These are phyloP conservation scores for Scaptomyza montana DNA, from an alignment of 1,140 invertebrate genomes.

Conservation along the genomic window DNA sequence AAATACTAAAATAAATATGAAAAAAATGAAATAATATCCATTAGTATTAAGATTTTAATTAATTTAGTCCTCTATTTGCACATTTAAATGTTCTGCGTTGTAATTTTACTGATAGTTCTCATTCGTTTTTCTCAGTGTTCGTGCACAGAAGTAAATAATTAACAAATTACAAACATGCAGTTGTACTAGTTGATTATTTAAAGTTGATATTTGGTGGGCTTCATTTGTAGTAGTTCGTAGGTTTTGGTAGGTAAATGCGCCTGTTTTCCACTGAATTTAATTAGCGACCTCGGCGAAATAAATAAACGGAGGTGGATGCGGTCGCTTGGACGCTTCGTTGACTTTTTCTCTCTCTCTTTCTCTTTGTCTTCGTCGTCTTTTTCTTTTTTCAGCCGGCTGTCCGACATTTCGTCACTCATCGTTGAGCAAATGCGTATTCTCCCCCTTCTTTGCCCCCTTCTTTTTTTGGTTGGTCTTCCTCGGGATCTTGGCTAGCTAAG, in stretches of 20 bases:
- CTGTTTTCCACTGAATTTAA: slow-evolving; percentile 80
- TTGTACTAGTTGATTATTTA: slow-evolving; percentile 55
- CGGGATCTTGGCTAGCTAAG: slow-evolving; percentile 10
- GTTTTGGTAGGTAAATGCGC: slow-evolving; percentile 56
- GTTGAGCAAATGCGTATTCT: slow-evolving; percentile 59
- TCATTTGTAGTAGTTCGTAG: slow-evolving; percentile 25
- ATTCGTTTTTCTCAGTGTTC: slow-evolving; percentile 3
- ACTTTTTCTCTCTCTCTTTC: slow-evolving; percentile 49
- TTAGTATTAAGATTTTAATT: too few species aligned
- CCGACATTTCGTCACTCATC: slow-evolving; percentile 67
- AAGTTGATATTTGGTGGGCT: slow-evolving; percentile 46
- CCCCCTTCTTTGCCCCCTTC: not conserved
- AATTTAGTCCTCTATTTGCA: too few species aligned
- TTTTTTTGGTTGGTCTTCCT: not conserved
- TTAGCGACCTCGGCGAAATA: slow-evolving; percentile 66
- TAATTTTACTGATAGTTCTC: too few species aligned
- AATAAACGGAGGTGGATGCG: slow-evolving; percentile 80
- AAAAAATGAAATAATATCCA: too few species aligned
- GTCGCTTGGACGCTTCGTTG: slow-evolving; percentile 76
- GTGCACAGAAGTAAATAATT: slow-evolving; percentile 58
- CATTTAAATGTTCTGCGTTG: too few species aligned
- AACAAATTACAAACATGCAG: slow-evolving; percentile 61
- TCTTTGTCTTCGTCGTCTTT: slow-evolving; percentile 10
- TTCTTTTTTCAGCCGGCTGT: slow-evolving; percentile 43
- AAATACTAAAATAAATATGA: too few species aligned